phyloP scores from a whole-genome alignment of 2,888 invertebrate genomes.

The Sarcophaga subvicina region DNA sequence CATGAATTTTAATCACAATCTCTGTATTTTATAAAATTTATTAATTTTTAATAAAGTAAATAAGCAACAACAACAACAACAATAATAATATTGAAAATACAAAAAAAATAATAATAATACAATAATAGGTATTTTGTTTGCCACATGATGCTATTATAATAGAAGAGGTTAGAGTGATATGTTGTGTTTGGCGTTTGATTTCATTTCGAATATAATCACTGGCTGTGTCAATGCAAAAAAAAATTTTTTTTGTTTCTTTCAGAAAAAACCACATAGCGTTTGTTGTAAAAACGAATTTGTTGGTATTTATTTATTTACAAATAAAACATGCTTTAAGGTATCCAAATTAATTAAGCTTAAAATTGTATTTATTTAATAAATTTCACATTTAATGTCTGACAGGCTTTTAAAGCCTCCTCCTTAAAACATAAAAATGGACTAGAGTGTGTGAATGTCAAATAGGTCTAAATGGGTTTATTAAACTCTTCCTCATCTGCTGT shows the following conservation, averaged over 20 bases:
- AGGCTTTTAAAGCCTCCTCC: not conserved
- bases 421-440: not conserved
- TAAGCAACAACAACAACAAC: slow-evolving; percentile 53
- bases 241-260: slow-evolving; percentile 8
- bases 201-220: not conserved
- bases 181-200: slow-evolving; percentile 41
- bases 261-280: slow-evolving; percentile 14
- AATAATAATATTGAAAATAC: slow-evolving; percentile 24
- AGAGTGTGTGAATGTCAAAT: too few species aligned
- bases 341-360: slow-evolving; percentile 49
- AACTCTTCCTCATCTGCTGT: too few species aligned
- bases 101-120: not conserved
- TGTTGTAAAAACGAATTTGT: slow-evolving; percentile 38
- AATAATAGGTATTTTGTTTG: not conserved
- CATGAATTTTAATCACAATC: slow-evolving; percentile 71
- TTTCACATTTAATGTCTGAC: not conserved
- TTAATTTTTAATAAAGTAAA: slow-evolving; percentile 72
- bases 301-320: slow-evolving; percentile 15
- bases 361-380: slow-evolving; percentile 26
- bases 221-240: not conserved
- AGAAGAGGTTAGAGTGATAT: slow-evolving; percentile 40
- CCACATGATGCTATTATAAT: not conserved
- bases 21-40: slow-evolving; percentile 70
- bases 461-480: too few species aligned
- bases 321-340: slow-evolving; percentile 28